Conservation (phyloP, 2,797 vertebrate species). For the Jordanella pulchra region DNA sequence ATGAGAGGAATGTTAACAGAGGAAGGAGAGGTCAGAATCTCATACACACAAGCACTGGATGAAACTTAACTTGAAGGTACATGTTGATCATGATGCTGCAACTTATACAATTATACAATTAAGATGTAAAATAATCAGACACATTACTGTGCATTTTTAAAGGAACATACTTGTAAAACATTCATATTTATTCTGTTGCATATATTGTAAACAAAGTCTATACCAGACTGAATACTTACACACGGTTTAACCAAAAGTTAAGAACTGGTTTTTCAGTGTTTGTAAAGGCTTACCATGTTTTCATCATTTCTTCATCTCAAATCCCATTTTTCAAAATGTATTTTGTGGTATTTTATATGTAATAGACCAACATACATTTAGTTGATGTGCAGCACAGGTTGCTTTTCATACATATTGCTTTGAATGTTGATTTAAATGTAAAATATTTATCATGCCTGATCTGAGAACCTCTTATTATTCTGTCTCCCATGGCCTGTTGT, state of each 20-base stretch:
- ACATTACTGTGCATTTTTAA: background rate
- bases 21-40: slow-evolving; percentile 53
- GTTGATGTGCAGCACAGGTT: background rate
- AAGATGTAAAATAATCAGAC: background rate
- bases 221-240: background rate
- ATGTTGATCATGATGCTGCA: background rate
- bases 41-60: background rate
- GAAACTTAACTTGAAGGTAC: slow-evolving; percentile 44
- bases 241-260: background rate
- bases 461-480: background rate
- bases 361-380: background rate
- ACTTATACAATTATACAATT: too few species aligned
- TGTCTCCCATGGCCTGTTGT: background rate
- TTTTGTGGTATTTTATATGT: background rate
- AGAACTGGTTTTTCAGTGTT: background rate
- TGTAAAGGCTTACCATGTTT: background rate
- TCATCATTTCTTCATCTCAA: background rate
- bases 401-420: background rate
- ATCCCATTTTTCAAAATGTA: background rate
- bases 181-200: background rate
- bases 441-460: background rate
- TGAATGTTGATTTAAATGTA: background rate
- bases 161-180: background rate
- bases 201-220: background rate
- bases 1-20: slow-evolving; percentile 41